These are phyloP conservation scores for Triplophysa dalaica DNA, from an alignment of 2,113 vertebrate species.

Conservation along the genomic window DNA sequence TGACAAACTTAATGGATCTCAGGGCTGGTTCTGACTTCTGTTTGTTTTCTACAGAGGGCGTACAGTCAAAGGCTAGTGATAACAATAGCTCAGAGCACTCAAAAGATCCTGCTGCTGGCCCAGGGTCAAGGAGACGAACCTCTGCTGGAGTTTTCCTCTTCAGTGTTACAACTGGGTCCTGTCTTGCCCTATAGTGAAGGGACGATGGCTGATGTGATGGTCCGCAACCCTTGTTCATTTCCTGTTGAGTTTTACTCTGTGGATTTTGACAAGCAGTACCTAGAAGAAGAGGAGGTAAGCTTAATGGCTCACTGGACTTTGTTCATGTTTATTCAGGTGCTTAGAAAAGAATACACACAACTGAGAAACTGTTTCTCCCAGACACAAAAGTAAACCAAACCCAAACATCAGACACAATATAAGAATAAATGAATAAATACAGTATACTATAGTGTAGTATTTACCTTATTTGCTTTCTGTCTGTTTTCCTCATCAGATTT, in stretches of 20 bases:
- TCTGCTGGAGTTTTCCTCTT: slow-evolving; percentile 76
- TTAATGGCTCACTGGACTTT: not conserved
- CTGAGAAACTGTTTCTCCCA: too few relatives aligned
- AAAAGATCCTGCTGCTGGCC: slow-evolving; percentile 68
- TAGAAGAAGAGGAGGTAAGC: slow-evolving; percentile 84
- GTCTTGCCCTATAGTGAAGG: slow-evolving; percentile 71
- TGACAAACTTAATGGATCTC: not conserved
- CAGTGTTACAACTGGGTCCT: slow-evolving; percentile 74
- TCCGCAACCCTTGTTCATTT: slow-evolving; percentile 84
- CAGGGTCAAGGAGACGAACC: slow-evolving; percentile 81
- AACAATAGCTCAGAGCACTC: slow-evolving; percentile 71
- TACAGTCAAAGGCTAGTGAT: slow-evolving; percentile 78
- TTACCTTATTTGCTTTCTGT: not conserved
- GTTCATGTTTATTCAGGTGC: too few relatives aligned
- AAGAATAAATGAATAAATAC: too few relatives aligned
- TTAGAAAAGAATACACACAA: too few relatives aligned
- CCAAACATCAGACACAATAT: too few relatives aligned
- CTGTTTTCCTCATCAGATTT: slow-evolving; percentile 70
- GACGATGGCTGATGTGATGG: slow-evolving; percentile 69
- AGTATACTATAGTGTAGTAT: too few relatives aligned
- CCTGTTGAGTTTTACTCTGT: slow-evolving; percentile 89
- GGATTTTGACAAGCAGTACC: slow-evolving; percentile 85
- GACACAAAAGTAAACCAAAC: too few relatives aligned
- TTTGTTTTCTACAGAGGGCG: slow-evolving; percentile 67
- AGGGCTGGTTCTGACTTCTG: not conserved